Base-by-base conservation (phyloP, 1,140 invertebrate genomes). In the Ganaspis sp. region DNA sequence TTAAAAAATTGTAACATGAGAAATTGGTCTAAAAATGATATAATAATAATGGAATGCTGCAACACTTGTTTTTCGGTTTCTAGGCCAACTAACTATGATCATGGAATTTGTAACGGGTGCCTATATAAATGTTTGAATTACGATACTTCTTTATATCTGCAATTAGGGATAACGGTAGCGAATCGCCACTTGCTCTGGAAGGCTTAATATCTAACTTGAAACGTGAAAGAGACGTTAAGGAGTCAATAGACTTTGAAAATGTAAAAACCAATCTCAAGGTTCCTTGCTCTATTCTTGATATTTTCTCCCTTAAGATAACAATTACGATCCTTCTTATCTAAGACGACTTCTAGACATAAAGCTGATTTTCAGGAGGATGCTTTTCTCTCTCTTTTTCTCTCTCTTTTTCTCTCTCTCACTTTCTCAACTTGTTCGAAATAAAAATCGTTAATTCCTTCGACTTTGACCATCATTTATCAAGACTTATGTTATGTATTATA, bases 151-250 rank as follows among this genome's bases (percentile, higher is more conserved):
- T 64, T 64, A 64, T 64, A 29, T 29, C 3, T 29, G 58, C 58
- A 64, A 64, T 64, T 64, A 64, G 58, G 58, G 58, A 64, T 64
- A 64, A 64, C 58, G 58, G 54, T 64, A 64, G 54, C 9, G 58
- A 29, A 64, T 64, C 58, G 58, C 23, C 23, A 34, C 58, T 29
- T 26, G 58, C 58, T 11, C 21, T 64, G 54, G 21, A 23, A 29
- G 23, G 12, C 23, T 29, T 26, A 4, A 64, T 54, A 19, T 54
- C n/a, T 21, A 54, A 54, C 21, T 54, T 54, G 19, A 29, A 64
- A 29, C n/a, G 26, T 8, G 58, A 64, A 29, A 15, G 58, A 64
- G 58, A 64, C 58, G 23, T 64, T 64, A 17, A 29, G 26, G n/a
- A 64, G 58, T 64, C 58, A 64, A 64, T 64, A 64, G 58, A 23